Evolutionary conservation across 2,888 invertebrate species (phyloP).

Genomic region (Tridacna crocea): DNA sequence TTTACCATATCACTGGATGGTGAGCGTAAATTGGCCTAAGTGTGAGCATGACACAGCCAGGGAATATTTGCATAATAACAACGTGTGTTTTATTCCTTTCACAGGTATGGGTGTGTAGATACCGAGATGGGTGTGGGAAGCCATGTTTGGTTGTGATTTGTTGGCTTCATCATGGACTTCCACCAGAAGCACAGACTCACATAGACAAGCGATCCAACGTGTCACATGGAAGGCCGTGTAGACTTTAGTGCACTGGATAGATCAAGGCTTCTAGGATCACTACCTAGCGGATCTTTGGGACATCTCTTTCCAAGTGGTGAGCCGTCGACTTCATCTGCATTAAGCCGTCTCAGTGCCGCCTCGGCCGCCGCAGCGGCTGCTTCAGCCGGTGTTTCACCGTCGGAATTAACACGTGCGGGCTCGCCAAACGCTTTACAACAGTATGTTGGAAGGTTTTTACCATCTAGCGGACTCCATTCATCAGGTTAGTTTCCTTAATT

Average conservation of each 20-base stretch:
- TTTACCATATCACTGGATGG: too few relatives aligned
- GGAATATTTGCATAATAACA: conserved; percentile 29
- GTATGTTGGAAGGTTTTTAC: conserved; percentile 45
- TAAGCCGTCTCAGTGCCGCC: conserved; percentile 35
- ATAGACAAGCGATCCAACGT: too few relatives aligned
- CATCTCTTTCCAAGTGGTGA: conserved; percentile 36
- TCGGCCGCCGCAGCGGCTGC: conserved; percentile 41
- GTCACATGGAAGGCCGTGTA: conserved; percentile 53
- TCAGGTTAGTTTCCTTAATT: conserved; percentile 39
- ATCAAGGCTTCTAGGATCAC: conserved; percentile 43
- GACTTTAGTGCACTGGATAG: conserved; percentile 57
- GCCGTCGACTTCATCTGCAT: conserved; percentile 24
- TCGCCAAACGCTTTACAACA: conserved; percentile 46
- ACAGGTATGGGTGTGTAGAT: conserved; percentile 22
- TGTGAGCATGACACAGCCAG: too few relatives aligned
- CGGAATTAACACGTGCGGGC: conserved; percentile 43
- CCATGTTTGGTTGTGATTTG: neutral
- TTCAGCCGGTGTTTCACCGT: conserved; percentile 41
- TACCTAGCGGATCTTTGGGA: conserved; percentile 36
- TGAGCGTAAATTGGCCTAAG: too few relatives aligned
- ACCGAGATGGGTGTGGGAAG: neutral
- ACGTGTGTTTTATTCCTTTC: conserved; percentile 14
- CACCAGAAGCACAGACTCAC: neutral
- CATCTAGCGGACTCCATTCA: conserved; percentile 37
- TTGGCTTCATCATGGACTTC: neutral